Evolutionary conservation across 2,888 invertebrate species (phyloP), one percentile per base, ranked within the genome.

Genomic region (Diarsia dahlii): DNA sequence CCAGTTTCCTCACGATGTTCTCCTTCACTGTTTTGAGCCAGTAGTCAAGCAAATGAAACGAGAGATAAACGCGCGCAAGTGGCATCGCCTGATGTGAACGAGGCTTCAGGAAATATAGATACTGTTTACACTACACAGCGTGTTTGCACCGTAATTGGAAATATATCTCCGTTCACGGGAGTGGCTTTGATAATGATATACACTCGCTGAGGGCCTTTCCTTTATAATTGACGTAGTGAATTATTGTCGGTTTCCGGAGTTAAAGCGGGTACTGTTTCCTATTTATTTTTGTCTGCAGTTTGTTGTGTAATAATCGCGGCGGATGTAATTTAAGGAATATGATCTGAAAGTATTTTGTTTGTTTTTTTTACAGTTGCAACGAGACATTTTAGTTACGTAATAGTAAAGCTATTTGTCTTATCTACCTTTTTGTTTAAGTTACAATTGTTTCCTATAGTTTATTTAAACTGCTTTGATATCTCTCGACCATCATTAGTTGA

Each of bases 161-260:
- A 80, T 74, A 82, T 75, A 75, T 85, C 82, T 81, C 66, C 46
- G 72, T 76, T n/a, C 69, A 65, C 5, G 64, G 85, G 85, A 80
- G 70, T 65, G 76, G 85, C 64, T 67, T 62, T 73, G 73, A 84
- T 84, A 76, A 58, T 73, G 73, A 84, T 84, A 76, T 23, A 77
- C 39, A 54, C 18, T 54, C 23, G 23, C 58, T 34, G 70, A 78
- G 82, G 82, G 62, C 70, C 67, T 85, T 83, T 85, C 73, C 80
- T 76, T 81, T 83, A 69, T 85, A 84, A 84, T 74, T 85, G 86
- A 79, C 84, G 34, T 6, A 12, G 39, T 74, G 76, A 85, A 65
- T 76, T 76, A 85, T 80, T 54, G 13, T 23, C 28, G 39, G 71
- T 71, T 79, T 84, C 86, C 83, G 79, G 64, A 68, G 64, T 82